phyloP scores from a whole-genome alignment of 2,888 invertebrate genomes.

The Drosophila pullipes region DNA sequence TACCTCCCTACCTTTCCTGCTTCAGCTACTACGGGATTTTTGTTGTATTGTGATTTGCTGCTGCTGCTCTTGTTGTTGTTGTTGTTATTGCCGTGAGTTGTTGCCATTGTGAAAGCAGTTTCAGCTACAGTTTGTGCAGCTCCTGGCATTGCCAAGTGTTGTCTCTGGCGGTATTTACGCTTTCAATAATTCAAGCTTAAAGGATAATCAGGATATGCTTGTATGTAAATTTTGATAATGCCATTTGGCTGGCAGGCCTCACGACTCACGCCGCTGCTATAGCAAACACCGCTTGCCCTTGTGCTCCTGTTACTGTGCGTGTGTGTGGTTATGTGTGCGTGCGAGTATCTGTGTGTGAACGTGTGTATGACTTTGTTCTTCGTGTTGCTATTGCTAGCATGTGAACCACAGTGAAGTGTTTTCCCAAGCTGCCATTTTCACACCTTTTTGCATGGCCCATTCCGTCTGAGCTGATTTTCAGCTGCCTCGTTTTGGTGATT shows the following conservation, averaged over 20 bases:
- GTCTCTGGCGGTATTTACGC: slow-evolving; percentile 78
- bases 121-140: slow-evolving; percentile 22
- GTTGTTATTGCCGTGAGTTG: slow-evolving; percentile 19
- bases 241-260: slow-evolving; percentile 65
- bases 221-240: slow-evolving; percentile 81
- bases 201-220: slow-evolving; percentile 81
- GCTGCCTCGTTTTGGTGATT: slow-evolving; percentile 20
- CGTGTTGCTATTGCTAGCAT: slow-evolving; percentile 3
- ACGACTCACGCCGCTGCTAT: slow-evolving; percentile 11
- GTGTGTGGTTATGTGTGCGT: neutral
- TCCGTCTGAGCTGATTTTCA: slow-evolving; percentile 18
- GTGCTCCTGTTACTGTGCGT: neutral
- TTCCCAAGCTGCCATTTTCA: slow-evolving; percentile 56
- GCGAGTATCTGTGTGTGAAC: neutral
- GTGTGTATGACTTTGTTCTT: neutral
- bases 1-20: neutral
- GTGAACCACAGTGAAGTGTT: slow-evolving; percentile 31
- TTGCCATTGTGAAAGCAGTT: slow-evolving; percentile 43
- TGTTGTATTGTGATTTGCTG: slow-evolving; percentile 27
- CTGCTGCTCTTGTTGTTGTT: slow-evolving; percentile 22
- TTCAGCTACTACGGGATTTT: slow-evolving; percentile 41
- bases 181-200: slow-evolving; percentile 82
- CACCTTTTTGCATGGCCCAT: slow-evolving; percentile 60
- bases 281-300: slow-evolving; percentile 1
- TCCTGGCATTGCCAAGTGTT: slow-evolving; percentile 44